Evolutionary conservation across 2,797 vertebrate species (phyloP), one percentile per base, ranked within the genome.

Genomic region (Manis javanica): DNA sequence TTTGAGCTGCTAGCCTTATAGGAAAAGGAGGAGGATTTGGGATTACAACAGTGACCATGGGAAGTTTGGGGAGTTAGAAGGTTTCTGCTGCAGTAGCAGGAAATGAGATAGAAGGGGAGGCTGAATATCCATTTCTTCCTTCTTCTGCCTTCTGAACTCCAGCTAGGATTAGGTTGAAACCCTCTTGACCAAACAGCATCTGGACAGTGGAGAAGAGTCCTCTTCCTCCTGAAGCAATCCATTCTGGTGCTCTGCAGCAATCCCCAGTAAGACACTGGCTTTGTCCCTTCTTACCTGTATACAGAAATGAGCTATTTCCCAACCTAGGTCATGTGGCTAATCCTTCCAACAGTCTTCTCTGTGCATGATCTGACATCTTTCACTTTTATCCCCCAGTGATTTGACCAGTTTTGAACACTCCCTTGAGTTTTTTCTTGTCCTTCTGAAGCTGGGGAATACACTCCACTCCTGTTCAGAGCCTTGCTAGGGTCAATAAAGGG

Each of bases 1-100:
- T 94, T 68, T 39, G 21, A 95, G 53, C 23, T 69, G 91, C 83
- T 93, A 34, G 19, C 77, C 37, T 87, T 90, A 29, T 46, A 74
- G 68, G 75, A 77, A 91, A 84, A 81, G 31, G 7, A 68, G 34
- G 24, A 66, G 26, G 90, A 77, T 23, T 68, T 72, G 94, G 63
- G 82, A 57, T 96, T 86, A 59, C 13, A 78, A 68, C 63, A 88
- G 90, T 74, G 26, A 90, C 42, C 49, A 26, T 90, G 14, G 31
- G 81, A 95, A 88, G 84, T 64, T 63, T 49, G 16, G 24, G 75
- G 29, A 55, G 69, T 4, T 84, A 49, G 61, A 37, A 51, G 49
- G 46, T 37, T 75, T 84, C 31, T 55, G 23, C 37, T 95, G 37
- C 87, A 0, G 61, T 53, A 81, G 59, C 64, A 87, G 57, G 16